Evolutionary conservation across 2,888 invertebrate species (phyloP), one percentile per base, ranked within the genome.

Genomic region (Metacarcinus magister): DNA sequence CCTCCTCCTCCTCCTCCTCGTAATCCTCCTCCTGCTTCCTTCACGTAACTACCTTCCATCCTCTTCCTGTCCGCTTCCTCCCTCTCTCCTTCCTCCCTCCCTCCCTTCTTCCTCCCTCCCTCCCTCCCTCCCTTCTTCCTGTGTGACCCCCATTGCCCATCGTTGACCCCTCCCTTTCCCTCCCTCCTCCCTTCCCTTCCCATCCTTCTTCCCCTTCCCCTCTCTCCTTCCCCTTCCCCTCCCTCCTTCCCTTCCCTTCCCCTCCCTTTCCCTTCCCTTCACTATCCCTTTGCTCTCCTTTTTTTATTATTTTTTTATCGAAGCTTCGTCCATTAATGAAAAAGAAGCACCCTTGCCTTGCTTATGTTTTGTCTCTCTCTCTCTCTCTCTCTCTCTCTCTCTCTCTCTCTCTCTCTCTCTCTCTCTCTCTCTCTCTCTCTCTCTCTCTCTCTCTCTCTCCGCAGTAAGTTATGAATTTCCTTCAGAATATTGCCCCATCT

Each of bases 1-100:
- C 54, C 3, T 43, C 43, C 92, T n/a, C 67, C 43, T 48, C 28
- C 48, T 48, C 46, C 44, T 48, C 92, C 44, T 28, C 16, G 54
- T 92, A 8, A 28, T 48, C 54, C 92, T 92, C n/a, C n/a, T 92
- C 23, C 48, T 48, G 48, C 54, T 92, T 92, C 48, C 92, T 48
- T 48, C 92, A 28, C 48, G 28, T 92, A 44, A 48, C 92, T 92
- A 32, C 92, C 44, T 48, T 54, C 92, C 48, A 48, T 48, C 44
- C 92, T 48, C 92, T 92, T 48, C 92, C 92, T 92, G 28, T 28
- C 92, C 48, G 32, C 48, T 32, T 48, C 32, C 46, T 48, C 92
- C 13, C 43, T 28, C 48, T 44, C 44, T 44, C 91, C 91, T 1
- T 44, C 54, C 92, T 54, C 10, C 28, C n/a, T 48, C 3, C 43